Conservation (phyloP, 2,797 vertebrate genomes). For the Alcedo quadribrachys region DNA sequence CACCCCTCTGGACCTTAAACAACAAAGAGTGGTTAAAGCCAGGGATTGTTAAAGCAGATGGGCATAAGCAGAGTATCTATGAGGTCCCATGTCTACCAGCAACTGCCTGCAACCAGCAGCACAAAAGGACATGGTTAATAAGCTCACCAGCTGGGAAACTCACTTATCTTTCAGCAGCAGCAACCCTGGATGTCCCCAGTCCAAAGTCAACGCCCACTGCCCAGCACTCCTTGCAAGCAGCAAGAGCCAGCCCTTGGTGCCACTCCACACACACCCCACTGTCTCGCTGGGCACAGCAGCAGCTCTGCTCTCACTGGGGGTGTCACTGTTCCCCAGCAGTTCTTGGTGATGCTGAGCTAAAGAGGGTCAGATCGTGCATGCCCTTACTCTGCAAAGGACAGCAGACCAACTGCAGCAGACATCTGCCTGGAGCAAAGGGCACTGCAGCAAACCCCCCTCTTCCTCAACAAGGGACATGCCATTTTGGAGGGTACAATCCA, state of each 20-base stretch:
- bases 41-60: neutral
- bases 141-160: neutral
- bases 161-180: neutral
- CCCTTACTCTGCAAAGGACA: neutral
- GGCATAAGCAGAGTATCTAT: neutral
- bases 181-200: neutral
- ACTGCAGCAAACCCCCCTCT: neutral
- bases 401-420: neutral
- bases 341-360: neutral
- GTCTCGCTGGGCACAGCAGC: neutral
- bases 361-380: fast-evolving
- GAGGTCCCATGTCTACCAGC: neutral
- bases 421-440: neutral
- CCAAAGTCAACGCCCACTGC: too few relatives aligned
- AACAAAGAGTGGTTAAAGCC: neutral
- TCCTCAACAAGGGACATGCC: neutral
- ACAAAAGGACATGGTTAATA: neutral
- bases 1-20: neutral
- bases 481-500: neutral
- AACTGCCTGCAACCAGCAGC: neutral
- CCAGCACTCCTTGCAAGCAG: neutral
- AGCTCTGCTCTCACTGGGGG: neutral
- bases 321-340: neutral
- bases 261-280: neutral
- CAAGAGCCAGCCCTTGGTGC: neutral